Evolutionary conservation across 92 coral and sea anemone genomes (phyloP).

Genomic region (Plumapathes pennacea): DNA sequence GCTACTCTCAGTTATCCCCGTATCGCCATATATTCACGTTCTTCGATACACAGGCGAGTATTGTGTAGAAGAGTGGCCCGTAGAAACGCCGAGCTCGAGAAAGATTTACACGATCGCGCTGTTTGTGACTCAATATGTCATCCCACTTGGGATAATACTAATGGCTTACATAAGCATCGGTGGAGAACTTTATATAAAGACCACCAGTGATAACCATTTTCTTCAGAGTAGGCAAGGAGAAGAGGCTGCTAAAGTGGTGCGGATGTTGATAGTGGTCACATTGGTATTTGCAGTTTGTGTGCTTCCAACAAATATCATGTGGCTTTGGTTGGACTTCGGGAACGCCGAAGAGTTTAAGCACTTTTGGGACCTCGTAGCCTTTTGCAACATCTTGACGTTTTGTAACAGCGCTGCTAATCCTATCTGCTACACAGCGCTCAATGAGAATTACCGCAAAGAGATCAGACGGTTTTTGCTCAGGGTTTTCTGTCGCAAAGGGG

Average conservation of each 20-base stretch:
- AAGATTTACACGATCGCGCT: conserved; percentile 73
- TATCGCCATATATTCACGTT: conserved; percentile 76
- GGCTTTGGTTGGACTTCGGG: conserved; percentile 97
- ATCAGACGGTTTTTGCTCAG: no score
- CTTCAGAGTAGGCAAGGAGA: conserved; percentile 56
- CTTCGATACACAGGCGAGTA: conserved; percentile 23
- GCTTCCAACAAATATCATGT: conserved; percentile 83
- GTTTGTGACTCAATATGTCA: conserved; percentile 64
- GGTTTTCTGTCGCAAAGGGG: no score
- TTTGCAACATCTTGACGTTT: conserved; percentile 79
- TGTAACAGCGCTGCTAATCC: conserved; percentile 98
- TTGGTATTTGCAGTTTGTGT: conserved; percentile 79
- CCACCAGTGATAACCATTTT: conserved; percentile 41
- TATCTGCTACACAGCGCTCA: conserved; percentile 73
- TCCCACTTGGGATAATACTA: conserved; percentile 67
- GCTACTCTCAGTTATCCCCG: conserved; percentile 67
- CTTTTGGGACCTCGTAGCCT: conserved; percentile 89
- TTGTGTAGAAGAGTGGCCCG: conserved; percentile 74
- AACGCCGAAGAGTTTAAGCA: conserved; percentile 54
- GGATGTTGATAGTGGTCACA: conserved; percentile 84
- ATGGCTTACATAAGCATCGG: conserved; percentile 76
- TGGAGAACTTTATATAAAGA: conserved; percentile 60
- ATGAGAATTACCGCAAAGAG: conserved; percentile 78
- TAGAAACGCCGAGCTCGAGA: conserved; percentile 29
- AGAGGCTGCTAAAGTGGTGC: conserved; percentile 84